Evolutionary conservation across 2,888 invertebrate genomes (phyloP), one percentile per base, ranked within the genome.

Genomic region (Pseudococcus jackbeardsleyi): DNA sequence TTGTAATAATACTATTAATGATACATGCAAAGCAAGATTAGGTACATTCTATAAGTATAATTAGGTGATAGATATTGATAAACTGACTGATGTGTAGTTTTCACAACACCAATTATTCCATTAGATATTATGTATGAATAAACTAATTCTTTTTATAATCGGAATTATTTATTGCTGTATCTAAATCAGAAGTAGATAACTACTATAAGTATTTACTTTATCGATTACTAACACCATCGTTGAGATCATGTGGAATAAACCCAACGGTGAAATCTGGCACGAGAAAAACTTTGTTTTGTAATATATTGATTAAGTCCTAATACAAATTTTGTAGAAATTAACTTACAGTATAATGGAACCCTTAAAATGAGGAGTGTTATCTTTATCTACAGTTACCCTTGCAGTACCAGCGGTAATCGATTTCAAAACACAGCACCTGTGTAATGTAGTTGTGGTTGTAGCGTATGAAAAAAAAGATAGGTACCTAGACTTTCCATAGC

Each of bases 361-460:
- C 79, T 39, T 79, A 19, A 17, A 82, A n/a, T 26, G 79, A 82
- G n/a, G n/a, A 82, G 79, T 82, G 15, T 82, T 82, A 82, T 82
- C 79, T 46, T 17, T 19, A 2, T 8, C 39, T 33, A n/a, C n/a
- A 9, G 46, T 39, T n/a, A n/a, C n/a, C n/a, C n/a, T n/a, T n/a
- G n/a, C n/a, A n/a, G n/a, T n/a, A n/a, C n/a, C n/a, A n/a, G 4
- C 19, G 79, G 79, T 82, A 82, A 82, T 82, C 79, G 79, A 82
- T 82, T 82, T 82, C 46, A 82, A 82, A 77, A 82, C 79, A 46
- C 79, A 46, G n/a, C 46, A 82, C 39, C n/a, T n/a, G n/a, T 1
- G 26, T 33, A 33, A 33, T 33, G 22, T 64, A 22, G 64, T 82
- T 82, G 46, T 33, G 26, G 33, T 72, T 72, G 46, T 82, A 82